Evolutionary conservation across 1,140 invertebrate genomes (phyloP), one percentile per base, ranked within the genome.

Genomic region (Hyles vespertilio): DNA sequence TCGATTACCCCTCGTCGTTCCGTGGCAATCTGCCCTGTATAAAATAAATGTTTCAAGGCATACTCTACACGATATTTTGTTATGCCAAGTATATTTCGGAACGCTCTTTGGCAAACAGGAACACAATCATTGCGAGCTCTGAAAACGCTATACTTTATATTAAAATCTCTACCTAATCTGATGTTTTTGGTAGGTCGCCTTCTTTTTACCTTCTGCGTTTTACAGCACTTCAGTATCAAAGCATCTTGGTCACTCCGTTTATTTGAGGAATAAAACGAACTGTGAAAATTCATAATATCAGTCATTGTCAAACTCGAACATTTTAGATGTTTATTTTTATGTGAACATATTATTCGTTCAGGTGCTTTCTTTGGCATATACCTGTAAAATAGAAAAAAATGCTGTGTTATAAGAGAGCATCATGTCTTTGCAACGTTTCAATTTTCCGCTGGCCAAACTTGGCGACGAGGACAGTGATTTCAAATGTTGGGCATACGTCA

Each of bases 81-180:
- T 36, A 64, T 58, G 57, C 61, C 57, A 64, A 64, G 61, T 59
- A 65, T 60, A 57, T 57, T 65, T 54, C 60, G 53, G 44, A 65
- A 65, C 50, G 54, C 63, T 54, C 53, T 60, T 65, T 59, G 58
- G 55, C 63, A 60, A 58, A 59, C 58, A 53, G 63, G 63, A 57
- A 65, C 51, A 60, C 63, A 57, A 57, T 60, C 50, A 60, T 65
- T 52, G 50, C 50, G 63, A 60, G 58, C 58, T 65, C 54, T 65
- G 54, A 64, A 64, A 59, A 64, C 54, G 10, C 55, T 64, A 52
- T 61, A 56, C 43, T 59, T 59, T 59, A 59, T 65, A 56, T 56
- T 60, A 60, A 60, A 60, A 57, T 65, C 48, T 65, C 54, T 60
- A 57, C 50, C 60, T 4, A 53, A 62, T 58, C 55, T 62, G 53